These are phyloP conservation scores for Catalaphyllia jardinei DNA, from an alignment of 64 coral and sea anemone species.

Conservation along the genomic window DNA sequence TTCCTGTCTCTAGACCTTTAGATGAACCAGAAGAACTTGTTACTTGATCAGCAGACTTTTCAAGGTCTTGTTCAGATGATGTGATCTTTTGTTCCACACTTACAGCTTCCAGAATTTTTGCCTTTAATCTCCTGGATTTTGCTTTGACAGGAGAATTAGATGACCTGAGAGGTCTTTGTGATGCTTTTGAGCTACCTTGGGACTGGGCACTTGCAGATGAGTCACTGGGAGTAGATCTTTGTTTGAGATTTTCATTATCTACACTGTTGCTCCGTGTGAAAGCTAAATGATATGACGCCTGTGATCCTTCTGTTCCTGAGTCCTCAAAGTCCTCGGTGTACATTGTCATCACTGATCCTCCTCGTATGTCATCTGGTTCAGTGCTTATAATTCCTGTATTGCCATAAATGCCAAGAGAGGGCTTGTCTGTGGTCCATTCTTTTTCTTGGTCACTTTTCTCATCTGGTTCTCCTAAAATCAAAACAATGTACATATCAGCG, in stretches of 20 bases:
- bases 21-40: background rate
- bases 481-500: background rate
- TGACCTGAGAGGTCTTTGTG: background rate
- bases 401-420: slow-evolving; percentile 20
- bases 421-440: slow-evolving; percentile 15
- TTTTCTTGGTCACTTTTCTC: slow-evolving; percentile 30
- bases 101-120: background rate
- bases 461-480: slow-evolving; percentile 36
- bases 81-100: slow-evolving; percentile 1
- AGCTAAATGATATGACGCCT: slow-evolving; percentile 13
- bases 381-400: slow-evolving; percentile 62
- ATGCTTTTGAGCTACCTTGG: slow-evolving; percentile 15
- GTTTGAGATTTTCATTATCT: background rate
- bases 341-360: slow-evolving; percentile 36
- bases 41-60: background rate
- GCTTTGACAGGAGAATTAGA: background rate
- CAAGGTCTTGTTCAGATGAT: background rate
- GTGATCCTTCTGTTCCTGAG: background rate
- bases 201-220: background rate
- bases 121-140: slow-evolving; percentile 11
- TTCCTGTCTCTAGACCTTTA: background rate
- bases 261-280: slow-evolving; percentile 1
- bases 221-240: background rate
- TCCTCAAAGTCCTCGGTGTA: slow-evolving; percentile 71
- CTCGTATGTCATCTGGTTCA: slow-evolving; percentile 10